These are phyloP conservation scores for Eupithecia centaureata DNA, from an alignment of 2,888 invertebrate species.

Conservation along the genomic window DNA sequence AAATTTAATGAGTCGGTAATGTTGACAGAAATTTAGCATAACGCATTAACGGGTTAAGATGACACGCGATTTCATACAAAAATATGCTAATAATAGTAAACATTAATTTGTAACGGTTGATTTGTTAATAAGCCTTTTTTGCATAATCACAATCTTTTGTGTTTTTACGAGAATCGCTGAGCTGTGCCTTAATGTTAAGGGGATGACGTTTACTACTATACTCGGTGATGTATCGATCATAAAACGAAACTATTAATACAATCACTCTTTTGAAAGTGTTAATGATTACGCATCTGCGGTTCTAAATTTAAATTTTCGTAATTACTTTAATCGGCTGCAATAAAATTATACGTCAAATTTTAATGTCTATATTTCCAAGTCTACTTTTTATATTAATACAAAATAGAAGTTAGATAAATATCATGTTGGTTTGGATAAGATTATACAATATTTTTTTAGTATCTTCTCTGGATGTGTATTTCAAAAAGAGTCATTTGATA, in stretches of 20 bases:
- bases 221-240: conserved; percentile 68
- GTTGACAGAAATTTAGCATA: conserved; percentile 60
- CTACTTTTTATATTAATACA: neutral
- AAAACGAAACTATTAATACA: conserved; percentile 60
- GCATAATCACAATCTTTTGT: conserved; percentile 66
- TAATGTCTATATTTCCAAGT: conserved; percentile 32
- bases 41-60: conserved; percentile 55
- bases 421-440: no score
- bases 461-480: neutral
- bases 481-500: neutral
- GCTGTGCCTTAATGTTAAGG: conserved; percentile 57
- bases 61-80: conserved; percentile 76
- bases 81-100: conserved; percentile 79
- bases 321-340: conserved; percentile 43
- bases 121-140: conserved; percentile 78
- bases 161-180: conserved; percentile 44
- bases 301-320: conserved; percentile 40
- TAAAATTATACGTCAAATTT: conserved; percentile 40
- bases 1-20: conserved; percentile 68
- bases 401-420: neutral
- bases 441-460: conserved; percentile 3
- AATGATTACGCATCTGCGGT: conserved; percentile 65
- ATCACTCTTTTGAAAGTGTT: conserved; percentile 34
- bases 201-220: conserved; percentile 75
- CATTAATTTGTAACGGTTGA: conserved; percentile 83